Evolutionary conservation across 37 sponge, comb jelly and placozoan species (phyloP).

Genomic region (Aphrocallistes beatrix): DNA sequence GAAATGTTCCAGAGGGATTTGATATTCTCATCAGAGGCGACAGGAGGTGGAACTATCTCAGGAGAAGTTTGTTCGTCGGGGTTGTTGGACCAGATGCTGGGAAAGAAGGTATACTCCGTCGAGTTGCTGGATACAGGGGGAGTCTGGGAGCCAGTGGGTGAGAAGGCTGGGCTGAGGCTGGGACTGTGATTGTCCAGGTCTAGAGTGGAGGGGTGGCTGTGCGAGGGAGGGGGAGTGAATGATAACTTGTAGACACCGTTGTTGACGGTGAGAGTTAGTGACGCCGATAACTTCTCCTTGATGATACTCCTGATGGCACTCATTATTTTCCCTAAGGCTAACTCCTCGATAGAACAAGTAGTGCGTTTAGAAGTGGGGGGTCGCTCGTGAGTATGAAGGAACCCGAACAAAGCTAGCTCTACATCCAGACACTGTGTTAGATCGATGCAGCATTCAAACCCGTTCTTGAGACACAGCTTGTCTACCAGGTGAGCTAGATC

Average conservation of each 20-base stretch:
- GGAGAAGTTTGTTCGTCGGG: neutral
- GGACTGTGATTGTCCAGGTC: neutral
- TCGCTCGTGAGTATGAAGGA: neutral
- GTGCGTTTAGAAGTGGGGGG: neutral
- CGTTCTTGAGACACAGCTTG: neutral
- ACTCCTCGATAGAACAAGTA: neutral
- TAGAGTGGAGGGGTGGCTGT: neutral
- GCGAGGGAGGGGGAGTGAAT: neutral
- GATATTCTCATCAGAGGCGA: neutral
- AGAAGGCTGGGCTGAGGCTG: neutral
- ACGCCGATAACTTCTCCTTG: neutral
- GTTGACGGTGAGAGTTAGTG: neutral
- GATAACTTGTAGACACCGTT: neutral
- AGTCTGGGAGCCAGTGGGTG: neutral
- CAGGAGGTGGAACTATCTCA: neutral
- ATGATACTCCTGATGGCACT: neutral
- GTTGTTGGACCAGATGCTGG: neutral
- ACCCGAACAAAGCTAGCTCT: neutral
- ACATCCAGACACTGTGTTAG: neutral
- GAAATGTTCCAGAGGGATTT: neutral
- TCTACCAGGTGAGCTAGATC: neutral
- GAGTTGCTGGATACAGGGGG: neutral
- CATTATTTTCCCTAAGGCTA: neutral
- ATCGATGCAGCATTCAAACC: neutral
- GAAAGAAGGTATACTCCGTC: neutral